Evolutionary conservation across 1,140 invertebrate genomes (phyloP).

Genomic region (Drosophila mayri): DNA sequence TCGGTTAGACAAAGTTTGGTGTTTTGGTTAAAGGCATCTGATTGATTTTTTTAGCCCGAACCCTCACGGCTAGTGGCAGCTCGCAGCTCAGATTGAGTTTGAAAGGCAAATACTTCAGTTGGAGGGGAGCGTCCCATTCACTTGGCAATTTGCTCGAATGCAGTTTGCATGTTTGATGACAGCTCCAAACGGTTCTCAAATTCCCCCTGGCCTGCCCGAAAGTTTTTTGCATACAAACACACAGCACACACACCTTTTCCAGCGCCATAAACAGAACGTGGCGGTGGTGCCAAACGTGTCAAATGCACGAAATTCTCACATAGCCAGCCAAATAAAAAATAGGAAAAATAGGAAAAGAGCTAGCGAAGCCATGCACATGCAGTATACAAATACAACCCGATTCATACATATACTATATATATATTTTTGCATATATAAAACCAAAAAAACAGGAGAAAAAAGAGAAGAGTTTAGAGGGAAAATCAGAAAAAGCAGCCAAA

Average conservation of each 20-base stretch:
- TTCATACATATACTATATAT: conserved; percentile 29
- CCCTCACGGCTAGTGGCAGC: background rate
- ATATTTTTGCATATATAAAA: conserved; percentile 3
- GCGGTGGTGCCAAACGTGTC: conserved; percentile 64
- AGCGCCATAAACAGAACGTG: conserved; percentile 48
- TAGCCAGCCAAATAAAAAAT: conserved; percentile 27
- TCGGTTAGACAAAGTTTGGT: conserved; percentile 40
- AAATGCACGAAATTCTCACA: conserved; percentile 68
- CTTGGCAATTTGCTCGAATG: conserved; percentile 56
- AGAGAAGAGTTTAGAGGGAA: background rate
- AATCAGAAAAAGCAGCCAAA: conserved; percentile 21
- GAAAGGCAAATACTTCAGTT: conserved; percentile 41
- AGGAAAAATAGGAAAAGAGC: no score
- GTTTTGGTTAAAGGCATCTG: conserved; percentile 46
- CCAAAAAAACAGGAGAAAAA: conserved; percentile 1
- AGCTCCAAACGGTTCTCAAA: conserved; percentile 35
- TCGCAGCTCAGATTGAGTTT: conserved; percentile 27
- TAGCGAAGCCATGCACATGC: conserved; percentile 11
- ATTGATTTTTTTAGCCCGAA: conserved; percentile 31
- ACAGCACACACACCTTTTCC: conserved; percentile 28
- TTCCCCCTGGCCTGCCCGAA: conserved; percentile 10
- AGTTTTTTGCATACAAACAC: conserved; percentile 30
- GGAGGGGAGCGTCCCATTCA: conserved; percentile 23
- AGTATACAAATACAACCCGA: conserved; percentile 22
- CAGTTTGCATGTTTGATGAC: conserved; percentile 64